Base-by-base conservation (phyloP, 92 coral and sea anemone genomes). In the Muricea muricata region DNA sequence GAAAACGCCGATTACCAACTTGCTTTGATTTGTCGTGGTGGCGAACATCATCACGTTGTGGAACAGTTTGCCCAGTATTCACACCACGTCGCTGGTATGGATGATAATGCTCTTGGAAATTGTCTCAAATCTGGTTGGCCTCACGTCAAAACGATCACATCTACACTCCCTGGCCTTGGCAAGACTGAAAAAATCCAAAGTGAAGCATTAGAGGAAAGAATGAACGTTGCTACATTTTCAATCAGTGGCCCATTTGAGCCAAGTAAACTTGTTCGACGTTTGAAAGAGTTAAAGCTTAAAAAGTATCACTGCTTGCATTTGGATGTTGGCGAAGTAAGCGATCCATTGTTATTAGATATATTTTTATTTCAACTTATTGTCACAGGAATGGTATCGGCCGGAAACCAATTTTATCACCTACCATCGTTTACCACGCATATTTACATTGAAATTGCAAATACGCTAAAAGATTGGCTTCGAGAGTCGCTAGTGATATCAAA, bases 1-100 rank as follows among this genome's bases (percentile, higher is more conserved):
- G 48, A 67, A 21, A 68, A 34, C 13, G 67, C 80, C 7, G 63
- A 66, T 23, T 93, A 85, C 73, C 89, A 81, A 35, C 82, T 93
- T 40, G 86, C 78, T 20, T 85, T 93, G 46, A 79, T 93, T 61
- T 93, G 97, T 37, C 89, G 97, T 65, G 97, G 93, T 47, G 93
- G 93, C 29, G 81, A 90, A 20, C 90, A 90, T 21, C 93, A 92
- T 47, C 96, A 88, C 73, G 81, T 92, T 58, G 91, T 84, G 25
- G 87, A 90, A 75, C 91, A 92, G 79, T 92, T 92, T 76, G 73
- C 89, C 7, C 79, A 66, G 39, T 81, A 81, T 56, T 67, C 65
- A n/a, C 86, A 79, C 78, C 85, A 84, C 48, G 35, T 90, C 7
- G 48, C 76, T 45, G 90, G 90, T 1, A 90, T 92, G 96, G 67